Evolutionary conservation across 1,140 invertebrate genomes (phyloP).

Genomic region (Solen grandis): DNA sequence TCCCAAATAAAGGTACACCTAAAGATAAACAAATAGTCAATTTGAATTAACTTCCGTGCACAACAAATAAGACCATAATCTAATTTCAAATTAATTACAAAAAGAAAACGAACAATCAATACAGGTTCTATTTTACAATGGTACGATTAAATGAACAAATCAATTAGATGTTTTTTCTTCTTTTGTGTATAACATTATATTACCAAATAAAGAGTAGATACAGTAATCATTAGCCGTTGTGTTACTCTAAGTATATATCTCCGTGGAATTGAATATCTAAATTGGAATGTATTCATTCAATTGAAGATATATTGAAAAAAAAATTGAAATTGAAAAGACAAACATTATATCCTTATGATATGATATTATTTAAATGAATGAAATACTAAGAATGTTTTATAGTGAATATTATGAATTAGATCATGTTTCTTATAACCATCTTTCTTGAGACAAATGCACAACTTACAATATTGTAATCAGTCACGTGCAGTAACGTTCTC

Average conservation of each 20-base stretch:
- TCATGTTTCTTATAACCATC: neutral
- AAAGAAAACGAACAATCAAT: too few relatives aligned
- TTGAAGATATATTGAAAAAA: too few relatives aligned
- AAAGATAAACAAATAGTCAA: slow-evolving; percentile 22
- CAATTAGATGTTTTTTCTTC: neutral
- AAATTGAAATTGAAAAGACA: too few relatives aligned
- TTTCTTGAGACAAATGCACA: neutral
- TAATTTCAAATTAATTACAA: neutral
- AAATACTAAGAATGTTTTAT: neutral
- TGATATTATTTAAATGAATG: neutral
- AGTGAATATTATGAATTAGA: neutral
- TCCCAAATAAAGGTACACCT: slow-evolving; percentile 52
- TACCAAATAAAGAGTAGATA: too few relatives aligned
- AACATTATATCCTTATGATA: neutral
- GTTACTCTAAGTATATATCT: too few relatives aligned
- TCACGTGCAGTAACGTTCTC: slow-evolving; percentile 44
- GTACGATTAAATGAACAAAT: neutral
- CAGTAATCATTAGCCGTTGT: too few relatives aligned
- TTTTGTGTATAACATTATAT: too few relatives aligned
- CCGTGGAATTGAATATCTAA: too few relatives aligned
- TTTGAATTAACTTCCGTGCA: neutral
- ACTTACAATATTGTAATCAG: slow-evolving; percentile 59
- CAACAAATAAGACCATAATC: neutral
- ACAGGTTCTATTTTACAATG: too few relatives aligned
- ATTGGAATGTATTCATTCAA: too few relatives aligned